Evolutionary conservation across 2,113 vertebrate species (phyloP).

Genomic region (Amazona vittata): DNA sequence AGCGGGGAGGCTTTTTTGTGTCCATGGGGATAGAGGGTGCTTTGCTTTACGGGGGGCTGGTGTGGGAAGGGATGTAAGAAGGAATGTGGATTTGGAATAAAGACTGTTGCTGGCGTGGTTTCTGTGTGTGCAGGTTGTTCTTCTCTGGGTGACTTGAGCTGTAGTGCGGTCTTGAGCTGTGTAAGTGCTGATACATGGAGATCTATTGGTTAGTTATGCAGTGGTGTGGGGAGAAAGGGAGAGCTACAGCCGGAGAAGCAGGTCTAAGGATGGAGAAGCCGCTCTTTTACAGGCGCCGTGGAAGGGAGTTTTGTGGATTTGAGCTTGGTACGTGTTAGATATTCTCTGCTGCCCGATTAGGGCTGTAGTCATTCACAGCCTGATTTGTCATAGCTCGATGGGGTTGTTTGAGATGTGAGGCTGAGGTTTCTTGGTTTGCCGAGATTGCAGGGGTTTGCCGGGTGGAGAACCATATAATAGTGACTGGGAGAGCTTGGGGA

Average conservation of each 20-base stretch:
- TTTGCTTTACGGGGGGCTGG: neutral
- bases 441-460: neutral
- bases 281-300: neutral
- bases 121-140: neutral
- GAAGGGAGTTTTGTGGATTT: neutral
- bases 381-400: fast-evolving
- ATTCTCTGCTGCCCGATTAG: neutral
- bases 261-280: neutral
- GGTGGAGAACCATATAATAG: neutral
- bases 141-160: neutral
- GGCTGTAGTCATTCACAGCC: neutral
- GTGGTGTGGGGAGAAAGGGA: neutral
- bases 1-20: neutral
- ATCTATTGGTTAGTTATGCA: neutral
- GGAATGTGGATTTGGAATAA: neutral
- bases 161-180: neutral
- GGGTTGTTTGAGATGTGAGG: neutral
- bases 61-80: neutral
- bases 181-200: neutral
- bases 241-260: neutral
- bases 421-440: neutral
- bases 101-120: neutral
- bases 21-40: neutral
- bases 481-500: neutral
- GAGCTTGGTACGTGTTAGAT: fast-evolving